Conservation (phyloP, 2,888 invertebrate genomes). For the Harpagoxenus sublaevis region DNA sequence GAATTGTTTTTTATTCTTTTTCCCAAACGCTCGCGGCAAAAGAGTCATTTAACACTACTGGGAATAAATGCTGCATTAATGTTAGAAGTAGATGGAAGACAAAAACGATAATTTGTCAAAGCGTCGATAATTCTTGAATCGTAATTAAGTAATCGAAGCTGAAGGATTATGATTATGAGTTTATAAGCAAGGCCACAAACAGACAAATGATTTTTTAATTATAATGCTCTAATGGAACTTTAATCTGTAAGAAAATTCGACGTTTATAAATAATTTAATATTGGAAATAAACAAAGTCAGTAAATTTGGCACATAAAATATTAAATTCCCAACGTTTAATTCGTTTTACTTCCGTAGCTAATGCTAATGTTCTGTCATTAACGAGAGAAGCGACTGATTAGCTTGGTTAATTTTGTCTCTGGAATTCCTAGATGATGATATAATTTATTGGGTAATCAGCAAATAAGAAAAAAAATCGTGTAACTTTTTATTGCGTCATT, state of each 20-base stretch:
- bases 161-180: neutral
- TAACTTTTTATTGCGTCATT: neutral
- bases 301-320: neutral
- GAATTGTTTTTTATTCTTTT: neutral
- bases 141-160: neutral
- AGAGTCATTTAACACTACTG: neutral
- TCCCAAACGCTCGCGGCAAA: neutral
- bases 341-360: neutral
- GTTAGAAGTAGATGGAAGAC: neutral
- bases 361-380: neutral
- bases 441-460: neutral
- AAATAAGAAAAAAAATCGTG: neutral
- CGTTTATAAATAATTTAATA: neutral
- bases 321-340: neutral
- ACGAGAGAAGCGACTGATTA: neutral
- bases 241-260: neutral
- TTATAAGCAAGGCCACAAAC: neutral
- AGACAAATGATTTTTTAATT: neutral
- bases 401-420: conserved; percentile 1
- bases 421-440: conserved; percentile 15
- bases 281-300: neutral
- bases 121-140: neutral
- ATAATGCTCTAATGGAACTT: neutral
- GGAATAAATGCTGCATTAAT: neutral
- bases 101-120: neutral